Evolutionary conservation across 1,140 invertebrate genomes (phyloP), one percentile per base, ranked within the genome.

Genomic region (Macrostomum lignano): DNA sequence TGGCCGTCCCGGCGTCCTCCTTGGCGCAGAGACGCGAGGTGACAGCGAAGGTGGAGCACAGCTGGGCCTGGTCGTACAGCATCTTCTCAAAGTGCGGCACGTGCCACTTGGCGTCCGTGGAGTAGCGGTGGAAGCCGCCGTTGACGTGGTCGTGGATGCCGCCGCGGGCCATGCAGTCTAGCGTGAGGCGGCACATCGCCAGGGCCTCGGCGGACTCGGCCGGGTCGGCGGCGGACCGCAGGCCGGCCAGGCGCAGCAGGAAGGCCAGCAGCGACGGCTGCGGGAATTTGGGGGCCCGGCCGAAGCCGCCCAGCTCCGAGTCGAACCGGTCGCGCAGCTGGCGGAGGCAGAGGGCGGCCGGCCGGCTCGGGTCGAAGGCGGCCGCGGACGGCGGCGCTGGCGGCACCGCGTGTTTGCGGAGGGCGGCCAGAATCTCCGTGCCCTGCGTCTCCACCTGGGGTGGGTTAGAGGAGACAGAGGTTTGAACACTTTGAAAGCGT

Each of bases 51-150:
- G 69, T 67, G 1, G 68, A 61, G 26, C 70, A 63, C n/a, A 93
- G 53, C 51, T 88, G 81, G 1, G 67, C 78, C 58, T 93, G 81
- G 59, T 93, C 84, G 47, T 91, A 91, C 0, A 91, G 63, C 82
- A 93, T 93, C 63, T 93, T 93, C 50, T 91, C 82, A 65, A 91
- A 93, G 59, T 93, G 84, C 6, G 82, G 82, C 0, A 91, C 74
- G 48, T 86, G 79, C 84, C 82, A 93, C 43, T 70, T 66, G 13
- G 65, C 63, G 47, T 91, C 84, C 1, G 81, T 77, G 0, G 81
- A 81, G 52, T 91, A 91, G 31, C 82, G 65, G 26, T 74, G 68
- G 58, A 84, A 86, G 6, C 81, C 81, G 61, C 70, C 69, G 34
- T 71, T 73, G 11, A 93, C 62, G 50, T 91, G 81, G 63, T 91